Evolutionary conservation across 2,888 invertebrate species (phyloP).

Genomic region (Mythimna ferrago): DNA sequence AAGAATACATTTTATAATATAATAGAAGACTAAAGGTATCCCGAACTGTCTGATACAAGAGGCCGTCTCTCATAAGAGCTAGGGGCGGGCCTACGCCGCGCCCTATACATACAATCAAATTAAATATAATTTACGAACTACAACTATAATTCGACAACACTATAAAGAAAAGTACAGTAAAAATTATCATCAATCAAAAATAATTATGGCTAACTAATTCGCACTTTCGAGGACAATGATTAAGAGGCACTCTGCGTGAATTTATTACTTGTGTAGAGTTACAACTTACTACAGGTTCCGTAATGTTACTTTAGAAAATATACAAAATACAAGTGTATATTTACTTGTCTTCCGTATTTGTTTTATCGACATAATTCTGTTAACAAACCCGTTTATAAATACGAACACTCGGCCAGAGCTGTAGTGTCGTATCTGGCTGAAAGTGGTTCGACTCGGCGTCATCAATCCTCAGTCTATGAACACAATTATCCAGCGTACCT

Average conservation of each 20-base stretch:
- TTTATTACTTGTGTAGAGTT: constrained; percentile 81
- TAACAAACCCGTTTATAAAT: constrained; percentile 61
- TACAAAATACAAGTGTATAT: constrained; percentile 80
- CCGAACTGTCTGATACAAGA: constrained; percentile 79
- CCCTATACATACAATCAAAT: constrained; percentile 69
- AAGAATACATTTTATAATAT: constrained; percentile 67
- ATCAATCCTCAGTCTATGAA: constrained; percentile 87
- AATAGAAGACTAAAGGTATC: constrained; percentile 67
- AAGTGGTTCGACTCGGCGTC: constrained; percentile 61
- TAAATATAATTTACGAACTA: constrained; percentile 83
- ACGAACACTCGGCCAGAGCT: constrained; percentile 63
- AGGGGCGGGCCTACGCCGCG: constrained; percentile 56
- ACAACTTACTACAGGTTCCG: constrained; percentile 79
- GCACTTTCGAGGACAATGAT: constrained; percentile 85
- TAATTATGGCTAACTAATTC: constrained; percentile 87
- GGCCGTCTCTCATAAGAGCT: constrained; percentile 70
- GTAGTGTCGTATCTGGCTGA: constrained; percentile 57
- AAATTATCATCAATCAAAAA: constrained; percentile 83
- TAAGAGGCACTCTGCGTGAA: constrained; percentile 90
- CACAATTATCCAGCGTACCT: constrained; percentile 90
- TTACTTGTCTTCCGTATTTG: constrained; percentile 57
- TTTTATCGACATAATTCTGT: constrained; percentile 63
- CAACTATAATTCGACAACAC: constrained; percentile 86
- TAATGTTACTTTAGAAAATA: constrained; percentile 79
- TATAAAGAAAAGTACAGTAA: constrained; percentile 80